Evolutionary conservation across 2,888 invertebrate genomes (phyloP).

Genomic region (Chirona hameri): DNA sequence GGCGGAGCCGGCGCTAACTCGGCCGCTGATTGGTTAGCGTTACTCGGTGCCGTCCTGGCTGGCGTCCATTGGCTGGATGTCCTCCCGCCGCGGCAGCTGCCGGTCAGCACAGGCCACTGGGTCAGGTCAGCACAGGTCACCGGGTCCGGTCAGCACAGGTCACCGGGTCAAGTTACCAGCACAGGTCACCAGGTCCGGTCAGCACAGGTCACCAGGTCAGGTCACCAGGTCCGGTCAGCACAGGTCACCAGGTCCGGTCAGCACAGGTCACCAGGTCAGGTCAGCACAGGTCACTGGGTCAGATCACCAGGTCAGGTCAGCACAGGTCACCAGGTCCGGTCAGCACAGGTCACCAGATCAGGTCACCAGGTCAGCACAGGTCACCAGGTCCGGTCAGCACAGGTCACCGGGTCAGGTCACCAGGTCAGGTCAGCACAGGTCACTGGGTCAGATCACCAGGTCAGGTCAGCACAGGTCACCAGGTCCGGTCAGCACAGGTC

Average conservation of each 20-base stretch:
- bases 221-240: background rate
- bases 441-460: too few species aligned
- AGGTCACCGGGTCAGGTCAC: too few species aligned
- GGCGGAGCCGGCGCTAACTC: background rate
- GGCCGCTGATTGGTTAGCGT: background rate
- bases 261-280: background rate
- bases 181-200: background rate
- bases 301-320: too few species aligned
- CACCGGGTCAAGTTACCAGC: background rate
- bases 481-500: background rate
- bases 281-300: too few species aligned
- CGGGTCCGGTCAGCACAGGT: background rate
- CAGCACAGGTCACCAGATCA: too few species aligned
- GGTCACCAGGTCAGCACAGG: too few species aligned
- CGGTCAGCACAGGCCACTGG: background rate
- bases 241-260: too few species aligned
- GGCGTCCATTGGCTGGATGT: constrained; percentile 2
- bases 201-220: background rate
- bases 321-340: too few species aligned
- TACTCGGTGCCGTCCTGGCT: constrained; percentile 23
- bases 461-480: background rate
- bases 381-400: too few species aligned
- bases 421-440: too few species aligned
- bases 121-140: background rate
- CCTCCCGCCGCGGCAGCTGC: background rate